Percentiles rank a stretch among this genome's conserved stretches.
Conservation (phyloP, 2,888 invertebrate species). For the Polietes domitor region DNA sequence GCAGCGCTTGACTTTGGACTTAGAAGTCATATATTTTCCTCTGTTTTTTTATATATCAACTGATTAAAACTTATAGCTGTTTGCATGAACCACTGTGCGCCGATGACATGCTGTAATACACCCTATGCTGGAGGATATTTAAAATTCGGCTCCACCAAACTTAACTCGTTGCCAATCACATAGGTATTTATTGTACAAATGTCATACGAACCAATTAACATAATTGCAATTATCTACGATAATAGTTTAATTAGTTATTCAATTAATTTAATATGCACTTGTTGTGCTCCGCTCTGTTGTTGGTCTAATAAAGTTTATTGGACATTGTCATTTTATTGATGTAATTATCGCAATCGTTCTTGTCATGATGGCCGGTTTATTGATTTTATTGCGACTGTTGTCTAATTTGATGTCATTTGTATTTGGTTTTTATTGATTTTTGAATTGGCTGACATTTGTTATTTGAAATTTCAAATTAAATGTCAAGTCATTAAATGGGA, state of each 20-base stretch:
- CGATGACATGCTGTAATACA: too few species aligned
- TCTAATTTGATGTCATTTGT: background rate
- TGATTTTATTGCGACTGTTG: slow-evolving; percentile 11
- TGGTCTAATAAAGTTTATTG: background rate
- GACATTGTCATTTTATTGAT: background rate
- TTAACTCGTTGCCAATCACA: too few species aligned
- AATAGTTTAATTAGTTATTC: background rate
- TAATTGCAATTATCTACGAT: background rate
- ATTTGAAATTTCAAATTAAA: background rate
- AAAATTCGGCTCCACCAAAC: too few species aligned
- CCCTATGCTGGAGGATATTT: too few species aligned
- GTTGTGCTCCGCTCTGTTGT: background rate
- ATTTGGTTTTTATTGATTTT: background rate
- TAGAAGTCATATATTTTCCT: too few species aligned
- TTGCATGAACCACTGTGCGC: too few species aligned
- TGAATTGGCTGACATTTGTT: background rate
- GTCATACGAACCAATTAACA: background rate
- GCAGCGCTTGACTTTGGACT: too few species aligned
- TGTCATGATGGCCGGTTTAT: background rate
- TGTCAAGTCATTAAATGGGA: background rate
- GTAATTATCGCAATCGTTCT: background rate
- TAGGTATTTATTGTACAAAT: too few species aligned
- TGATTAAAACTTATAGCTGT: too few species aligned
- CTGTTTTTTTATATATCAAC: too few species aligned
- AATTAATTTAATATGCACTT: slow-evolving; percentile 1